A percentile compares a stretch with the other conserved stretches of the same genome.
phyloP scores from a whole-genome alignment of 1,140 invertebrate species.

The Halictus rubicundus region DNA sequence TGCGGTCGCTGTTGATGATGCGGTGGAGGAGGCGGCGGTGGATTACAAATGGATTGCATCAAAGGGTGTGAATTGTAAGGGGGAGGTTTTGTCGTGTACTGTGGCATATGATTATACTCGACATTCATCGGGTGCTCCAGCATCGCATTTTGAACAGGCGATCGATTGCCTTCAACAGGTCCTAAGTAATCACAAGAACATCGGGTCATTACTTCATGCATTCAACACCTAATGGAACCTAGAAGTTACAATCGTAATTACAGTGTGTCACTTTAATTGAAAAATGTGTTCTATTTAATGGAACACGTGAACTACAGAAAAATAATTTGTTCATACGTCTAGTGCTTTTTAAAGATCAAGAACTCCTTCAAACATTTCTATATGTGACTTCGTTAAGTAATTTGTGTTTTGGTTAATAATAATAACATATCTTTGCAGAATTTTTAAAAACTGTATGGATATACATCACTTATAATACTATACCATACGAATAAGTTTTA shows the following conservation, averaged over 20 bases:
- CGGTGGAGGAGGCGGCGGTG: conserved; percentile 69
- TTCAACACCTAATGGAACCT: neutral
- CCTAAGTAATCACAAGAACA: conserved; percentile 57
- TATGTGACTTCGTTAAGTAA: too few species aligned
- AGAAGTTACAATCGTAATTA: neutral
- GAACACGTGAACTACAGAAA: neutral
- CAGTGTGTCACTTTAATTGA: neutral
- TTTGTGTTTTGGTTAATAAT: too few species aligned
- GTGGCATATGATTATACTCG: conserved; percentile 71
- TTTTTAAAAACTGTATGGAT: too few species aligned
- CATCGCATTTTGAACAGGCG: conserved; percentile 65
- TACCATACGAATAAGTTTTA: too few species aligned
- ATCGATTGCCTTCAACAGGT: conserved; percentile 66
- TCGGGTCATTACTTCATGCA: conserved; percentile 12
- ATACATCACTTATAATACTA: too few species aligned
- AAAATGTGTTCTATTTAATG: neutral
- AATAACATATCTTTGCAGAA: too few species aligned
- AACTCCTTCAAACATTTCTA: neutral
- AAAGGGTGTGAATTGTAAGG: conserved; percentile 70
- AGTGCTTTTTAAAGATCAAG: neutral
- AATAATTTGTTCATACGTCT: neutral
- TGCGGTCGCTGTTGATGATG: conserved; percentile 66
- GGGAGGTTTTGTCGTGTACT: conserved; percentile 68
- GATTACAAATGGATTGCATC: conserved; percentile 76
- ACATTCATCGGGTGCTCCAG: conserved; percentile 68